A percentile compares a stretch with the other conserved stretches of the same genome.
These are phyloP conservation scores for Oryzias melastigma DNA, from an alignment of 2,113 vertebrate species.

Conservation along the genomic window DNA sequence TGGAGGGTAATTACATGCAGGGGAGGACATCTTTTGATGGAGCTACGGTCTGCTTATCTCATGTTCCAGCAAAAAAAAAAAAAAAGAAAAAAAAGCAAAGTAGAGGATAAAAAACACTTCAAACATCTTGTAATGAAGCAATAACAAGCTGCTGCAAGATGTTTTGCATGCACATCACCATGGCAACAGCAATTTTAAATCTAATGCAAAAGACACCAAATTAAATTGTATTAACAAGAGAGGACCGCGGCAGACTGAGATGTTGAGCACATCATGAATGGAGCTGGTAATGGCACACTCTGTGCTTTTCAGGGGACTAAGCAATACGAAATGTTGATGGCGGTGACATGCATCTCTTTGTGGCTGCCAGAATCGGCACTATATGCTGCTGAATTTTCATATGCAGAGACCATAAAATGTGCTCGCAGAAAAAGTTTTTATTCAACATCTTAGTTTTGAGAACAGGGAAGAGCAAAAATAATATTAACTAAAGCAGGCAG, in stretches of 20 bases:
- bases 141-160: constrained; percentile 50
- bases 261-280: constrained; percentile 15
- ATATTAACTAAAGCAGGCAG: background rate
- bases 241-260: constrained; percentile 7
- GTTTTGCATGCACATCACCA: constrained; percentile 42
- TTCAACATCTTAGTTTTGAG: constrained; percentile 2
- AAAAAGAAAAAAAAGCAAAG: background rate
- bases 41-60: constrained; percentile 62
- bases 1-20: constrained; percentile 66
- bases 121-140: constrained; percentile 66
- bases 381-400: constrained; percentile 2
- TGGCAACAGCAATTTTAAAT: constrained; percentile 43
- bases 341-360: constrained; percentile 8
- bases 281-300: constrained; percentile 10
- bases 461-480: background rate
- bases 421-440: constrained; percentile 11
- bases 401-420: background rate
- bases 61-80: constrained; percentile 30
- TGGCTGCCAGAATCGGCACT: background rate
- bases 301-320: constrained; percentile 28
- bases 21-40: constrained; percentile 61
- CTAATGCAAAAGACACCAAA: constrained; percentile 33
- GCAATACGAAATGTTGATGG: constrained; percentile 4
- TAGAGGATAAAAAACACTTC: constrained; percentile 33
- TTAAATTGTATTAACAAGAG: constrained; percentile 52